These are phyloP conservation scores for Pycnomerus fuliginosus DNA, from an alignment of 2,888 invertebrate genomes.

Conservation along the genomic window DNA sequence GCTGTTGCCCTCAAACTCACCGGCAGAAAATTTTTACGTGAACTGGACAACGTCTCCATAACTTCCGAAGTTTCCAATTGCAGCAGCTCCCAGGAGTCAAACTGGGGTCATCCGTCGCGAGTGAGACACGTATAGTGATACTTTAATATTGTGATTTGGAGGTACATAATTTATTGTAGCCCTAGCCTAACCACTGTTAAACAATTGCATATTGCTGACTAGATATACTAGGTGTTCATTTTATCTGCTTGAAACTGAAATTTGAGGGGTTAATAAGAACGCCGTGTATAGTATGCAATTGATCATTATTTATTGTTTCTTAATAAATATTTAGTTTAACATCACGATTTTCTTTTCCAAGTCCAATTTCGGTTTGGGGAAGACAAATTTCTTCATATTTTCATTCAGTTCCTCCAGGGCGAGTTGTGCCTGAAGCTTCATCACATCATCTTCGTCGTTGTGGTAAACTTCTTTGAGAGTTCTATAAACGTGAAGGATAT, in stretches of 20 bases:
- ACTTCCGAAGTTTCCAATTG: conserved; percentile 45
- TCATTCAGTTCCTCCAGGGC: conserved; percentile 76
- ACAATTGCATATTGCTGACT: conserved; percentile 40
- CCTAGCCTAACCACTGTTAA: too few relatives aligned
- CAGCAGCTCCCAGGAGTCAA: conserved; percentile 38
- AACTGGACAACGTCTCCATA: conserved; percentile 54
- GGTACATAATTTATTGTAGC: too few relatives aligned
- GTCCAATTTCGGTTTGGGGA: conserved; percentile 49
- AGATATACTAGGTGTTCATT: conserved; percentile 42
- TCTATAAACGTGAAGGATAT: conserved; percentile 69
- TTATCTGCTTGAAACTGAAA: background rate
- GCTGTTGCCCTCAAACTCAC: conserved; percentile 60
- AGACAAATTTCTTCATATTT: conserved; percentile 63
- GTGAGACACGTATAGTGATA: conserved; percentile 9
- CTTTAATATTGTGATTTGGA: too few relatives aligned
- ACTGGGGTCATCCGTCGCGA: conserved; percentile 21
- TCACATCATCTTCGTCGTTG: conserved; percentile 65
- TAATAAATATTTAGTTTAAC: conserved; percentile 26
- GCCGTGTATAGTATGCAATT: conserved; percentile 51
- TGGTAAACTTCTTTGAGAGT: conserved; percentile 66
- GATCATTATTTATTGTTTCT: conserved; percentile 26
- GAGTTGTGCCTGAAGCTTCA: conserved; percentile 73
- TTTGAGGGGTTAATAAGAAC: conserved; percentile 30
- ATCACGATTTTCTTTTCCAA: conserved; percentile 41
- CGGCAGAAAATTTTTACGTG: conserved; percentile 51